phyloP scores from a whole-genome alignment of 2,113 vertebrate species.

The Leptosomus discolor region DNA sequence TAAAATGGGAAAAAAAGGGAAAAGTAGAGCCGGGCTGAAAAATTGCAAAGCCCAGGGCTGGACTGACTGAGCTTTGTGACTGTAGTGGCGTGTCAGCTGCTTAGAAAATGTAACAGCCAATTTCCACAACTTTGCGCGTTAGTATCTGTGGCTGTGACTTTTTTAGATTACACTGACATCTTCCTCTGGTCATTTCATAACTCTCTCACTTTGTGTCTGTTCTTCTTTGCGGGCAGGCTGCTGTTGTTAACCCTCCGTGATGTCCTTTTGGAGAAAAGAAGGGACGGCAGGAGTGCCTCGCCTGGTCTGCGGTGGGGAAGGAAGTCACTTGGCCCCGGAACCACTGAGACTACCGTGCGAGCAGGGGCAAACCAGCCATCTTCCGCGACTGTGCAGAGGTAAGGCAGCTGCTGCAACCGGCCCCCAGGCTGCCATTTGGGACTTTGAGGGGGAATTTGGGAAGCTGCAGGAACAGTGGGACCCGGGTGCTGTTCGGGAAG shows the following conservation, averaged over 20 bases:
- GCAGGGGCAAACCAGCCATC: not conserved
- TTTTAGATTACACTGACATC: not conserved
- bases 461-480: not conserved
- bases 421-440: not conserved
- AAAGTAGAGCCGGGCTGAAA: not conserved
- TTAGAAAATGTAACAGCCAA: not conserved
- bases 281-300: not conserved
- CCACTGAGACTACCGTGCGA: fast-evolving
- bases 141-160: not conserved
- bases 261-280: not conserved
- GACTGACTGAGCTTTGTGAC: not conserved
- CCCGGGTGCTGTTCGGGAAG: not conserved
- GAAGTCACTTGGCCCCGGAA: not conserved
- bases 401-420: not conserved
- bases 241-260: not conserved
- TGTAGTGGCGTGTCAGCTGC: not conserved
- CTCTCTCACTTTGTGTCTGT: not conserved
- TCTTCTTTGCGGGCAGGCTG: not conserved
- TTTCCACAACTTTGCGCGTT: not conserved
- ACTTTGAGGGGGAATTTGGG: not conserved
- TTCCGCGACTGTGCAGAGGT: not conserved
- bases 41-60: not conserved
- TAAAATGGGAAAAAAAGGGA: not conserved
- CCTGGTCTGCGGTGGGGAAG: not conserved
- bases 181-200: not conserved